Percentiles rank a stretch among this genome's conserved stretches.
Conservation (phyloP, 1,140 invertebrate species). For the Anoplolepis gracilipes region DNA sequence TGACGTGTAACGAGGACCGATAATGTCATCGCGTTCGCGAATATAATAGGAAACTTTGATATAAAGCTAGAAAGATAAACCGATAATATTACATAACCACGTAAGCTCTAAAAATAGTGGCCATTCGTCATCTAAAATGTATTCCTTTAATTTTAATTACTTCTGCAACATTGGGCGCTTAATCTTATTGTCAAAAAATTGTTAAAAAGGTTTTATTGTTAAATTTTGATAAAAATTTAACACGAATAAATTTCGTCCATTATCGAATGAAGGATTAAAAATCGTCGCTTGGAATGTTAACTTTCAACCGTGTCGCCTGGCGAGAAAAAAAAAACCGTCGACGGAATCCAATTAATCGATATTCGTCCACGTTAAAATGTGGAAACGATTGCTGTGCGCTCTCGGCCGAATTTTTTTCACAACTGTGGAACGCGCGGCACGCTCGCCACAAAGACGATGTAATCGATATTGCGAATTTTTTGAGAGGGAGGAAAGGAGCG, state of each 20-base stretch:
- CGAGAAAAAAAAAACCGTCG: constrained; percentile 34
- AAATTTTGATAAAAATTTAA: background rate
- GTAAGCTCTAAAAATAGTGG: too few relatives aligned
- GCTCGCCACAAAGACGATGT: constrained; percentile 48
- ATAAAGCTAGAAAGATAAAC: background rate
- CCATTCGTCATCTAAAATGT: background rate
- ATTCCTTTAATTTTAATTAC: background rate
- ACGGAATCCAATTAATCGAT: constrained; percentile 57
- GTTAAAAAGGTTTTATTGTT: background rate
- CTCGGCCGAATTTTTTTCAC: constrained; percentile 42
- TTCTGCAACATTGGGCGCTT: background rate
- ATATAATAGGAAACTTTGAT: background rate
- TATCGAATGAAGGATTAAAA: constrained; percentile 15
- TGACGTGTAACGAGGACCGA: constrained; percentile 31
- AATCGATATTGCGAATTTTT: constrained; percentile 64
- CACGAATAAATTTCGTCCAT: constrained; percentile 17
- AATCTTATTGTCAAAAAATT: background rate
- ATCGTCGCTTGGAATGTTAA: constrained; percentile 40
- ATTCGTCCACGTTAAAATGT: constrained; percentile 59
- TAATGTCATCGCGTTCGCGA: constrained; percentile 10
- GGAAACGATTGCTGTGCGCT: constrained; percentile 27
- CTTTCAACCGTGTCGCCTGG: constrained; percentile 11
- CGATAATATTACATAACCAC: background rate
- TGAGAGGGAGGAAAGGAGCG: background rate
- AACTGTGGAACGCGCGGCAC: constrained; percentile 44